Evolutionary conservation across 2,888 invertebrate genomes (phyloP).

Genomic region (Drosophila algonquin): DNA sequence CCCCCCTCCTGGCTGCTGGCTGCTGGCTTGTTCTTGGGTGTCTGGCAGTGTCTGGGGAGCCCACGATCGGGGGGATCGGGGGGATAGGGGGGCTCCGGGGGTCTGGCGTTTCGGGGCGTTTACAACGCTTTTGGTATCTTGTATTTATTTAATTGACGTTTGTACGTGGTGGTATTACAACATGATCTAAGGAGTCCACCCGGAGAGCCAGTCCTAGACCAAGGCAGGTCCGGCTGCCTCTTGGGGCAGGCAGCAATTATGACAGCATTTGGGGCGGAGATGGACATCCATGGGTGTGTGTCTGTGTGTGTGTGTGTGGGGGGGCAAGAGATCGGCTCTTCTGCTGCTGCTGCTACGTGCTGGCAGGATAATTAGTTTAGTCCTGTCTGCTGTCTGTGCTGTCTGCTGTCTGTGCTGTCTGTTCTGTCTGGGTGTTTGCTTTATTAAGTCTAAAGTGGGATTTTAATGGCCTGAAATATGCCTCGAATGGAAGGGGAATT

Average conservation of each 20-base stretch:
- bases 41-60: slow-evolving; percentile 32
- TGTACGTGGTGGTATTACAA: slow-evolving; percentile 78
- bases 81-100: not conserved
- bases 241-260: slow-evolving; percentile 61
- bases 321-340: slow-evolving; percentile 67
- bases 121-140: slow-evolving; percentile 78
- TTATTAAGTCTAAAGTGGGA: slow-evolving; percentile 63
- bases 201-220: slow-evolving; percentile 7
- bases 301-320: slow-evolving; percentile 69
- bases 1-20: slow-evolving; percentile 22
- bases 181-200: slow-evolving; percentile 52
- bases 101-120: slow-evolving; percentile 62
- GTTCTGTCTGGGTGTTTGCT: slow-evolving; percentile 70
- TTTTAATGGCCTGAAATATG: slow-evolving; percentile 68
- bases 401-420: slow-evolving; percentile 38
- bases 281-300: slow-evolving; percentile 72
- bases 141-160: slow-evolving; percentile 79
- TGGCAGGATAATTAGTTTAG: slow-evolving; percentile 73
- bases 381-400: slow-evolving; percentile 44
- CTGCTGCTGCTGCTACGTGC: slow-evolving; percentile 74
- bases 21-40: slow-evolving; percentile 33
- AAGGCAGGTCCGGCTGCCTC: not conserved
- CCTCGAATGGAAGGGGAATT: slow-evolving; percentile 5
- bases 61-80: slow-evolving; percentile 28
- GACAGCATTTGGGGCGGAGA: slow-evolving; percentile 73